phyloP scores from a whole-genome alignment of 2,888 invertebrate species.

The Heliconius cydno region DNA sequence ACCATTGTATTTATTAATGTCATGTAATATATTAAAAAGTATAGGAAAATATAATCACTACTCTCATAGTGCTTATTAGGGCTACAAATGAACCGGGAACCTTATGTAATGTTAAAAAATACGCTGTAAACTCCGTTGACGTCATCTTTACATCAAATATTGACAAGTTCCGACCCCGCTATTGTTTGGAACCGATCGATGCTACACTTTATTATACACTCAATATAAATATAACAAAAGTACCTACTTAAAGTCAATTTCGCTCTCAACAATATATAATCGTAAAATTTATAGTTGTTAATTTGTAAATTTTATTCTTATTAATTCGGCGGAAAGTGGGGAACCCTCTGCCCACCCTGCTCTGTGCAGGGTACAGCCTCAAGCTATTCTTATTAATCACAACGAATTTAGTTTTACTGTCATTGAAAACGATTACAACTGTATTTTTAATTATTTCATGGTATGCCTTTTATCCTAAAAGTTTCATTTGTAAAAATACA shows the following conservation, averaged over 20 bases:
- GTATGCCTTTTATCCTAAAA: no score
- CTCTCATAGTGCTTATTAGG: not conserved
- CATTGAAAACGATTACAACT: not conserved
- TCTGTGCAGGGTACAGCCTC: no score
- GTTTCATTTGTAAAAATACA: no score
- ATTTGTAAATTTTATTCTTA: not conserved
- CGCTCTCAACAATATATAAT: not conserved
- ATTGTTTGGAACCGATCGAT: slow-evolving; percentile 49
- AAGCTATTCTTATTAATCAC: no score
- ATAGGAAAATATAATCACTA: not conserved
- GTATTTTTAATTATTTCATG: no score
- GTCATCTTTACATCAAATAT: slow-evolving; percentile 63
- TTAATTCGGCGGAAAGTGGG: not conserved
- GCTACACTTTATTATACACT: slow-evolving; percentile 39
- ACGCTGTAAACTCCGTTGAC: slow-evolving; percentile 51
- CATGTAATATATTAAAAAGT: not conserved
- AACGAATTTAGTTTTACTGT: not conserved
- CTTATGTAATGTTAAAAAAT: not conserved
- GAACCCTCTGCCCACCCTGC: no score
- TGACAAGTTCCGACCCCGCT: slow-evolving; percentile 54
- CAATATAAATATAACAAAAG: not conserved
- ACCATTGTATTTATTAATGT: not conserved
- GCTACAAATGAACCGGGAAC: not conserved
- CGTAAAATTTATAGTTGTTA: not conserved
- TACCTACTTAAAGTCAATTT: slow-evolving; percentile 1